phyloP scores from a whole-genome alignment of 1,140 invertebrate genomes.

The Pogonomyrmex californicus region DNA sequence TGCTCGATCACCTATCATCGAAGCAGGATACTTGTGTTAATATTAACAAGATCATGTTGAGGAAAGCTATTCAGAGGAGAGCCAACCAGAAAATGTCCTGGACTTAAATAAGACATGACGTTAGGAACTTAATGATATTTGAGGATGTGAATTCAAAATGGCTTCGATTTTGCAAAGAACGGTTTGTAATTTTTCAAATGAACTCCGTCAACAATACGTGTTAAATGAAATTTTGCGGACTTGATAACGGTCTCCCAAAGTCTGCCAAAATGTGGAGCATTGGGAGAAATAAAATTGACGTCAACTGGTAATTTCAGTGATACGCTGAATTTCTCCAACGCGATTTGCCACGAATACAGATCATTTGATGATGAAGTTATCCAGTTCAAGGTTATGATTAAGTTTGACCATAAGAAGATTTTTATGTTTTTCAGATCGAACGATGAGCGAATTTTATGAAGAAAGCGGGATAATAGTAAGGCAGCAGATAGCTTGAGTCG shows the following conservation, averaged over 20 bases:
- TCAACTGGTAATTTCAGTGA: no score
- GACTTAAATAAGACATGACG: conserved; percentile 67
- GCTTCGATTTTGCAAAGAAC: conserved; percentile 68
- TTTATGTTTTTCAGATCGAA: background rate
- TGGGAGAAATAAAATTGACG: conserved; percentile 76
- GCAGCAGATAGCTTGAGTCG: conserved; percentile 77
- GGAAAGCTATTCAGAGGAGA: conserved; percentile 51
- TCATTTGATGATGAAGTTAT: no score
- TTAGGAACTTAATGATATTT: conserved; percentile 63
- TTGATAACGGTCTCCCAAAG: conserved; percentile 68
- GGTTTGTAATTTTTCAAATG: conserved; percentile 71
- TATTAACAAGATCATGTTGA: background rate
- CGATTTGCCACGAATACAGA: no score
- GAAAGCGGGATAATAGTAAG: conserved; percentile 69
- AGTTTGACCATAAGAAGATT: background rate
- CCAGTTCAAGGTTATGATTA: no score
- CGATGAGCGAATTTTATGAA: conserved; percentile 37
- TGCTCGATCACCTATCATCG: conserved; percentile 70
- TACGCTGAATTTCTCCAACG: no score
- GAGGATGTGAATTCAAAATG: conserved; percentile 73
- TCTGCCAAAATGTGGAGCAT: conserved; percentile 77
- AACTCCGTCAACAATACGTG: conserved; percentile 49
- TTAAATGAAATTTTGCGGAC: conserved; percentile 75
- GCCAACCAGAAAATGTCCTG: conserved; percentile 78
- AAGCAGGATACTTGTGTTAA: conserved; percentile 3